phyloP scores from a whole-genome alignment of 2,797 vertebrate species.

The Sebastiscus albofasciatus region DNA sequence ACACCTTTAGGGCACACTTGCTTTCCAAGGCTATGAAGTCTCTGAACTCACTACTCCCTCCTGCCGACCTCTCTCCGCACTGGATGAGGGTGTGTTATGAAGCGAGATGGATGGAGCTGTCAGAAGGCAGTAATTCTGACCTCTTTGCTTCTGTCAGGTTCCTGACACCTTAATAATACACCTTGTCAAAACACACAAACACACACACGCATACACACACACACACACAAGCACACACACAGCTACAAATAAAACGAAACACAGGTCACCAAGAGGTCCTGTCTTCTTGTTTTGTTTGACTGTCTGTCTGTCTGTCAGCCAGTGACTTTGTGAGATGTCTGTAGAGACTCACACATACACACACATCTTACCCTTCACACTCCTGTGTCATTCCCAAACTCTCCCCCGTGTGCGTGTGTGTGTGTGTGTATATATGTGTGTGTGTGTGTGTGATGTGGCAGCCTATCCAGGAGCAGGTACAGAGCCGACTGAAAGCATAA shows the following conservation, averaged over 20 bases:
- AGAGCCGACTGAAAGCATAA: constrained; percentile 25
- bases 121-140: constrained; percentile 73
- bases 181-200: constrained; percentile 39
- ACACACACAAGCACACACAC: neutral
- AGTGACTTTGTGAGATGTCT: constrained; percentile 59
- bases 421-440: neutral
- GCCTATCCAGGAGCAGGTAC: neutral
- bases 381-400: neutral
- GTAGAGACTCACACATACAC: constrained; percentile 27
- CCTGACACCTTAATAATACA: constrained; percentile 53
- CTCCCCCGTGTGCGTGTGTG: neutral
- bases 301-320: constrained; percentile 17
- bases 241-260: constrained; percentile 15
- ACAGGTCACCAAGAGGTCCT: constrained; percentile 20
- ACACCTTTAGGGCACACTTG: neutral
- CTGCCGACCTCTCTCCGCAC: neutral
- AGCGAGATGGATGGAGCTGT: constrained; percentile 47
- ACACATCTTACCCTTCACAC: neutral
- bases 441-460: neutral
- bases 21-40: neutral
- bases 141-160: constrained; percentile 80
- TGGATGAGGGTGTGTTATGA: neutral
- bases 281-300: constrained; percentile 7
- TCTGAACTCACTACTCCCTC: neutral
- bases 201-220: neutral